Percentiles rank a stretch among this genome's conserved stretches.
phyloP scores from a whole-genome alignment of 2,888 invertebrate genomes.

The Siphonodentalium dalli region DNA sequence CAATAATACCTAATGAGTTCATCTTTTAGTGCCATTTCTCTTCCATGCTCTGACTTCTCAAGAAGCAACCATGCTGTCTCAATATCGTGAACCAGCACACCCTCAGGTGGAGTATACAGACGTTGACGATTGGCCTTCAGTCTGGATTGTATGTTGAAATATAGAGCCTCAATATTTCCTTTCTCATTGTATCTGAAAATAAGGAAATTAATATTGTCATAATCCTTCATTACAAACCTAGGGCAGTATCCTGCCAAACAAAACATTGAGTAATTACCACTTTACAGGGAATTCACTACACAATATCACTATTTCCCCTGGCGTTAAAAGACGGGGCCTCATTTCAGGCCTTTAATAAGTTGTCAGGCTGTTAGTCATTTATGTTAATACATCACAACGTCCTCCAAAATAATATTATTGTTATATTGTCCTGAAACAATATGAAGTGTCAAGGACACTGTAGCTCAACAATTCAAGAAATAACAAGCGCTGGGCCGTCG shows the following conservation, averaged over 20 bases:
- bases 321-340: too few species aligned
- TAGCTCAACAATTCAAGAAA: too few species aligned
- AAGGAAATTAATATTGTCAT: not conserved
- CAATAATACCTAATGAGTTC: conserved; percentile 79
- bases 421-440: too few species aligned
- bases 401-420: too few species aligned
- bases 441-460: too few species aligned
- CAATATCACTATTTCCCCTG: too few species aligned
- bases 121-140: conserved; percentile 83
- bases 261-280: too few species aligned
- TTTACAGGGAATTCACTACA: too few species aligned
- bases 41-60: conserved; percentile 90
- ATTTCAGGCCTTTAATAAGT: too few species aligned
- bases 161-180: conserved; percentile 89
- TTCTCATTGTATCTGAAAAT: conserved; percentile 85
- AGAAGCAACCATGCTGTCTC: conserved; percentile 92
- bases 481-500: too few species aligned
- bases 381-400: too few species aligned
- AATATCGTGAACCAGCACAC: conserved; percentile 91
- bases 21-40: conserved; percentile 90
- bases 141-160: conserved; percentile 95
- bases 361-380: too few species aligned
- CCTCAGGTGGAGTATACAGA: conserved; percentile 69
- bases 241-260: not conserved
- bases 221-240: not conserved